Evolutionary conservation across 2,113 vertebrate species (phyloP), one percentile per base, ranked within the genome.

Genomic region (Dasyornis broadbenti): DNA sequence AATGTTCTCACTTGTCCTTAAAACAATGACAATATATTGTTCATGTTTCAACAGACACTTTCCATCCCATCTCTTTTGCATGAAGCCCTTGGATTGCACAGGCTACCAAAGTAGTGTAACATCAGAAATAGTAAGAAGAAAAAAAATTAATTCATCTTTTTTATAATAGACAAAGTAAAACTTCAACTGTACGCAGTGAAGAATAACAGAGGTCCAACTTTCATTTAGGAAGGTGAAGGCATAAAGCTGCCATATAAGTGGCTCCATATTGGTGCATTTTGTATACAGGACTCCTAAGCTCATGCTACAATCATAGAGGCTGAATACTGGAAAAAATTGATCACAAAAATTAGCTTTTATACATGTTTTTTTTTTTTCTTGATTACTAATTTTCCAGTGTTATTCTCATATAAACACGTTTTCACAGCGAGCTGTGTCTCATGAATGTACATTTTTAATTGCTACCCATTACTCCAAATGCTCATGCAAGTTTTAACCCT

Each of bases 11-110:
- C 16, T 92, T 80, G 5, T 20, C 61, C 31, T 84, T 91, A 86
- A 86, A 94, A 65, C 42, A 91, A 50, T 89, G 33, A 37, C 94
- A 96, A 93, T 90, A 63, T 26, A 63, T 93, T 82, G 42, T 68
- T 64, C 37, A 31, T 56, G 44, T 92, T 96, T 97, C 54, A 31
- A 94, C 47, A 33, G 26, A 35, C 24, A 68, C 24, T 95, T 95
- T 54, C 64, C 27, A 92, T 77, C 7, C 11, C 26, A 28, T 89
- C 92, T 81, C 57, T 86, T 70, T 87, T 70, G 49, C 27, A 86
- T 49, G 24, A 28, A 31, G 59, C 16, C 2, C 70, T 92, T 79
- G 40, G 35, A 96, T 30, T 93, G 13, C 33, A 80, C 54, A 88
- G 59, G 44, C 24, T 92, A 94, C 16, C 31, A 83, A 45, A 64